A percentile compares a stretch with the other conserved stretches of the same genome.
These are phyloP conservation scores for Nemapogon koenigi DNA, from an alignment of 2,888 invertebrate genomes.

Conservation along the genomic window DNA sequence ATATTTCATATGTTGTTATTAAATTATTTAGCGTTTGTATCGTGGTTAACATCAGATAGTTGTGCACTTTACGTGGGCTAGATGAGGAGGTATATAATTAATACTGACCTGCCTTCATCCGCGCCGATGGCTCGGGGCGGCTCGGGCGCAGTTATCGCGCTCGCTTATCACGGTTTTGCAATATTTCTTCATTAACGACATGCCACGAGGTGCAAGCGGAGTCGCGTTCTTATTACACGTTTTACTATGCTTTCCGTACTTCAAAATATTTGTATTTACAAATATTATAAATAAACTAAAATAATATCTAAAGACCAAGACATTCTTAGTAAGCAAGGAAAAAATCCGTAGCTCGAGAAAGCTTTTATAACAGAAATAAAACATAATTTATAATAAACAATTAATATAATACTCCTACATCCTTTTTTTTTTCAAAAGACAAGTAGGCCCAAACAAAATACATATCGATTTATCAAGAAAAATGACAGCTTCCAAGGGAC, in stretches of 20 bases:
- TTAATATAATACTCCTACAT: too few species aligned
- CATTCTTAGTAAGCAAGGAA: too few species aligned
- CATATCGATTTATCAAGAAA: constrained; percentile 49
- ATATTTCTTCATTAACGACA: constrained; percentile 61
- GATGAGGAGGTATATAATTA: constrained; percentile 31
- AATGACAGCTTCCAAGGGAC: constrained; percentile 50
- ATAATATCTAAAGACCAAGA: too few species aligned
- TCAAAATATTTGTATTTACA: background rate
- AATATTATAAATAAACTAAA: background rate
- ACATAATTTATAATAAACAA: too few species aligned
- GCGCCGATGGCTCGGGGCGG: constrained; percentile 27
- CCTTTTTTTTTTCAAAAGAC: constrained; percentile 24
- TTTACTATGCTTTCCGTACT: background rate
- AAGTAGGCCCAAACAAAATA: constrained; percentile 29
- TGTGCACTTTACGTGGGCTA: constrained; percentile 2
- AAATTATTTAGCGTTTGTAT: too few species aligned
- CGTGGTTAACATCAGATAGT: constrained; percentile 6
- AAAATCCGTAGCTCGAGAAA: too few species aligned
- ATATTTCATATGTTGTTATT: too few species aligned
- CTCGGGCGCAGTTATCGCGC: constrained; percentile 34
- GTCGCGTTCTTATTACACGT: constrained; percentile 2
- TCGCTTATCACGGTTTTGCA: constrained; percentile 45
- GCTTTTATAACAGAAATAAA: too few species aligned
- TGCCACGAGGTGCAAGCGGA: constrained; percentile 28
- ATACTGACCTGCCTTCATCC: constrained; percentile 31